Base-by-base conservation (phyloP, 2,113 vertebrate species). In the Genyomyrus donnyi region DNA sequence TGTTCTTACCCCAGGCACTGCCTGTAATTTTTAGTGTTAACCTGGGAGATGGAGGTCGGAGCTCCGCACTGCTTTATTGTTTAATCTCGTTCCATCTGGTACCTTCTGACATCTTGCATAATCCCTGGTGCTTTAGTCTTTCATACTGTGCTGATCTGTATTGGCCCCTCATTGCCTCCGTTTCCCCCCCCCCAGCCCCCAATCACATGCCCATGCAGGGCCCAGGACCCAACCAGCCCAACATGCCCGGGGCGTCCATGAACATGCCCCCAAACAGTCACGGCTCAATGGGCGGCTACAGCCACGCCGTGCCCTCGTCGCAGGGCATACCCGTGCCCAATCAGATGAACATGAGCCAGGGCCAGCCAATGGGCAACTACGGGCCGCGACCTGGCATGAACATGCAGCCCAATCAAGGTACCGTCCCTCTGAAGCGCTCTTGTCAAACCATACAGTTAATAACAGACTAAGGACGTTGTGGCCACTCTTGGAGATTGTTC, bases 191-290 rank as follows among this genome's bases (percentile, higher is more conserved):
- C 93, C 91, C 83, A 99, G 98, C 98, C 74, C 97, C 98, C 70
- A 99, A 98, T 94, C 98, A 99, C 91, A 98, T 99, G 96, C 96
- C 98, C 94, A 97, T 99, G 97, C 98, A 99, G 96, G 98, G 98
- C 93, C 98, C 98, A 46, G 98, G 97, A 92, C 98, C 98, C 85
- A 99, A 94, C 95, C 98, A 99, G 74, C 97, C 98, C 56, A 98
- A 94, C 92, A 98, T 99, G 96, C 96, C 97, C 1, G 98, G 96
- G 91, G 97, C 96, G 94, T 96, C 98, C 52, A 98, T 99, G 96
- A 98, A 97, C 93, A 99, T 99, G 94, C 97, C 98, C 94, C 97
- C 98, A 88, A 98, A 95, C 94, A 98, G 96, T 95, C 98, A 99
- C 56, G 97, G 97, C 70, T 96, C 98, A 5, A 98, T 99, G 98